Evolutionary conservation across 2,113 vertebrate species (phyloP), one percentile per base, ranked within the genome.

Genomic region (Coryphaenoides rupestris): DNA sequence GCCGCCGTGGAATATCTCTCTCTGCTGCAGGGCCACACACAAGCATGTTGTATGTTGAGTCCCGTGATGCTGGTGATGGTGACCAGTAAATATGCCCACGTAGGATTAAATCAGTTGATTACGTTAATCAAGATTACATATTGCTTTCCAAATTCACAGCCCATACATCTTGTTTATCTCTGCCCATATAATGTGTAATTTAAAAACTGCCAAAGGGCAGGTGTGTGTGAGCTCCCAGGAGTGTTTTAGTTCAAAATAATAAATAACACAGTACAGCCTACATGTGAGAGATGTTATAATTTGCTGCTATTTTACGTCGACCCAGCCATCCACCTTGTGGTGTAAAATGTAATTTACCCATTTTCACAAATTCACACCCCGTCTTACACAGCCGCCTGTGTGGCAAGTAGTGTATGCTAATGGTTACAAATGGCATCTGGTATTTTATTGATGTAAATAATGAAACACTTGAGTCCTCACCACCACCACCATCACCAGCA

Each of bases 371-470:
- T 16, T 50, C 47, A 50, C 47, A 50, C 47, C 3, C n/a, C 70
- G 45, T 77, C 52, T 73, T 62, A 59, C 61, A 68, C 47, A 63
- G 52, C n/a, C 22, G 70, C 67, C 17, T 64, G 63, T 58, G 60
- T 9, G 16, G 64, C 15, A n/a, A 21, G 2, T 62, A 69, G 73
- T 70, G 59, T 58, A 63, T 58, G 74, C 55, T 72, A 63, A 69
- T 66, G 26, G 65, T 22, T 40, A 73, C 66, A 55, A 22, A 22
- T n/a, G 52, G 17, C n/a, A 66, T 59, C 33, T 70, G 55, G 65
- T 56, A 23, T 78, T 70, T 55, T 59, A 79, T 72, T 61, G 14
- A 26, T 67, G 55, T 77, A 21, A 76, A 82, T 78, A 67, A 74
- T 81, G 2, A 69, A 65, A n/a, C 22, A 50, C 49, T 49, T 0